phyloP scores from a whole-genome alignment of 2,113 vertebrate genomes.

The Panurus biarmicus region DNA sequence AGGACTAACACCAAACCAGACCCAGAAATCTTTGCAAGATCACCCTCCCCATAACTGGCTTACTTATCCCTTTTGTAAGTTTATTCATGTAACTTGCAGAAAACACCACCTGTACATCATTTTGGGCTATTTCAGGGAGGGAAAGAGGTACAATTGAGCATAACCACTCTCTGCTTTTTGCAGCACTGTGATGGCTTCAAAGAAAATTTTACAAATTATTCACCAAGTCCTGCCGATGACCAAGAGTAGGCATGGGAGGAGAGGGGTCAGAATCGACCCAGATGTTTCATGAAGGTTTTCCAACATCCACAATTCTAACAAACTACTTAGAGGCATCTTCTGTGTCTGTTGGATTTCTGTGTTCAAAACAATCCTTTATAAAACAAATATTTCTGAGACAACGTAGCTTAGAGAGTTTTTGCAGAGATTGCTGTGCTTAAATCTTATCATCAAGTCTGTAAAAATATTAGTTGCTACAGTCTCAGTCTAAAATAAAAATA shows the following conservation, averaged over 20 bases:
- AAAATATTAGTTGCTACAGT: background rate
- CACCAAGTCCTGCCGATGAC: background rate
- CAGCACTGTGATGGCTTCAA: background rate
- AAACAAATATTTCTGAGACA: background rate
- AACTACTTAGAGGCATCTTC: background rate
- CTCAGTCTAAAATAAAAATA: background rate
- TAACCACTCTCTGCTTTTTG: background rate
- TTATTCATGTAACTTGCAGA: background rate
- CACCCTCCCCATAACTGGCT: background rate
- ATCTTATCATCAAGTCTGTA: background rate
- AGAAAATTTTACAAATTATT: background rate
- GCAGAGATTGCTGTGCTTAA: background rate
- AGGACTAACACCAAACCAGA: background rate
- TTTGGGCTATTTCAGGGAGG: background rate
- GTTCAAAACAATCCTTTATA: background rate
- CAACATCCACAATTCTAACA: background rate
- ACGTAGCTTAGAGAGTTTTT: background rate
- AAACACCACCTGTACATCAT: background rate
- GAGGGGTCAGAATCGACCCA: background rate
- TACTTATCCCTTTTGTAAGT: background rate
- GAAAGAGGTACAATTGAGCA: background rate
- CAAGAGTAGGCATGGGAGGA: rapidly evolving
- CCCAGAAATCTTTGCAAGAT: background rate
- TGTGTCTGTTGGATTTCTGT: background rate
- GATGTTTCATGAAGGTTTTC: background rate